Base-by-base conservation (phyloP, 1,140 invertebrate genomes). In the Brachionus sp. region DNA sequence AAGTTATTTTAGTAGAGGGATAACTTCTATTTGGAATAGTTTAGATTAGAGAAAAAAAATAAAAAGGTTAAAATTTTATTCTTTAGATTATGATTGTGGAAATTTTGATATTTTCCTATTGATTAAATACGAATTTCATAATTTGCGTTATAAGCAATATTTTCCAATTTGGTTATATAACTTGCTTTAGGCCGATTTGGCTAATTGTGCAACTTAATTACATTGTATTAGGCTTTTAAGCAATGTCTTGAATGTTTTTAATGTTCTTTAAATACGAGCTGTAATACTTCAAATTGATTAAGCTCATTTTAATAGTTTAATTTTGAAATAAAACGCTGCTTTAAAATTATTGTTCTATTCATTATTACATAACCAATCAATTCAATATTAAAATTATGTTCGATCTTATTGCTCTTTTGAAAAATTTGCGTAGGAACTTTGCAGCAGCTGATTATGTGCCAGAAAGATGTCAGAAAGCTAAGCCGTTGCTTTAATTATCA, bases 41-140 rank as follows among this genome's bases (percentile, higher is more conserved):
- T 57, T 37, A 66, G 25, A 66, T 29, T 29, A 29, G 29, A 66
- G 19, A 29, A 23, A 23, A 62, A 62, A 25, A 29, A 62, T n/a
- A n/a, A 16, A 66, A 37, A 66, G 33, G 64, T 37, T 66, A 33
- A 33, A 35, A 7, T 33, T 66, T 12, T 12, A 66, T 33, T 37
- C 19, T 25, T 5, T 19, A 10, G n/a, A 66, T 66, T 66, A 37
- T 33, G 33, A 66, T 66, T 33, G 25, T 35, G 25, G 29, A 37
- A 66, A 66, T 33, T 33, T 66, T 66, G 25, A 66, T 12, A 37
- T 39, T 70, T 70, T 70, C 19, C 66, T 39, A 19, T 70, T 39
- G 66, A 70, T 70, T 70, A 70, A 70, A 70, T 70, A 70, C 9
- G 35, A 39, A 37, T 70, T 68, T 68, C 29, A n/a, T 68, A 64